Percentiles rank a stretch among this genome's conserved stretches.
Conservation (phyloP, 1,140 invertebrate genomes). For the Halictus rubicundus region DNA sequence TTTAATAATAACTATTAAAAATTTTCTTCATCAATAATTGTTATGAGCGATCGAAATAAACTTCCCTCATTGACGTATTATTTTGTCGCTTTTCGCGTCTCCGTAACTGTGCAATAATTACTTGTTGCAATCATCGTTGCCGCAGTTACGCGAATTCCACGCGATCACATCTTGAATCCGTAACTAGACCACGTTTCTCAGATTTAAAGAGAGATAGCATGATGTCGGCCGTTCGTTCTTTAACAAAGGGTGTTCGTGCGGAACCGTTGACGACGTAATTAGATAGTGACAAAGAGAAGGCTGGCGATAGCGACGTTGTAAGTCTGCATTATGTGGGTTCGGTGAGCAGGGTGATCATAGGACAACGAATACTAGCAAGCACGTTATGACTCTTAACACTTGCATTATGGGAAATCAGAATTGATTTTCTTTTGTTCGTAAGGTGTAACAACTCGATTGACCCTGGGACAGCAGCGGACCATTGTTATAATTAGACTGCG, state of each 20-base stretch:
- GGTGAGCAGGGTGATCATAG: no score
- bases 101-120: constrained; percentile 9
- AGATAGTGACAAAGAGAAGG: background rate
- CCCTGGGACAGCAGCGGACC: no score
- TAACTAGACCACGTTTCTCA: background rate
- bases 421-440: no score
- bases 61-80: no score
- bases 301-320: background rate
- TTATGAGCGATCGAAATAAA: no score
- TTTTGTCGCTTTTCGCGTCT: constrained; percentile 44
- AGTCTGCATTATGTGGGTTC: background rate
- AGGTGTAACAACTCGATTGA: no score
- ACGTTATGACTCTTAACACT: no score
- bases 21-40: no score
- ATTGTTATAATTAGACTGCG: no score
- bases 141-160: background rate
- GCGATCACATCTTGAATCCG: background rate
- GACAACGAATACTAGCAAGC: no score
- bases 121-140: constrained; percentile 12
- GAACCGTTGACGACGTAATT: constrained; percentile 21
- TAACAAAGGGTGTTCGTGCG: background rate
- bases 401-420: no score
- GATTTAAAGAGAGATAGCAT: background rate
- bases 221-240: background rate
- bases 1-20: no score